Base-by-base conservation (phyloP, 2,888 invertebrate species). In the Lasioglossum pauxillum region DNA sequence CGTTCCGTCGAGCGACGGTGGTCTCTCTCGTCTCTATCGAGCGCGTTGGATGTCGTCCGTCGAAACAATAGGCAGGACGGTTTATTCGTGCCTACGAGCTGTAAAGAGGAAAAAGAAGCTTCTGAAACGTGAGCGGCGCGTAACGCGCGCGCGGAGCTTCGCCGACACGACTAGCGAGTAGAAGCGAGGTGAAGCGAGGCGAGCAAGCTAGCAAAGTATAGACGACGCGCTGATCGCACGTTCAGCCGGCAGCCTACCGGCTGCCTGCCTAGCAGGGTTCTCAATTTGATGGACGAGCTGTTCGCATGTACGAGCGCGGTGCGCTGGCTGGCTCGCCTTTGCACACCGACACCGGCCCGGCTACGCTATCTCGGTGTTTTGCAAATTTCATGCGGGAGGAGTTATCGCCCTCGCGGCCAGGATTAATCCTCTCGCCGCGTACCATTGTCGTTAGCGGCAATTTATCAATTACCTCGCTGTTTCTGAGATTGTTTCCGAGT, bases 271-370 rank as follows among this genome's bases (percentile, higher is more conserved):
- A 82, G 77, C 89, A 86, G 87, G 88, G 89, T 91, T 90, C 93
- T 89, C 93, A 90, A 92, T 94, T 95, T 95, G 95, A 95, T 95
- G 94, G 90, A 94, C 94, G 94, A 95, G 93, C 94, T 93, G 92
- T 94, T 94, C 93, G 94, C 94, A 94, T 94, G 94, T 94, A 93
- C 89, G 86, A 78, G 41, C 57, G 7, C 87, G 41, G 69, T 41
- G 35, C 64, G 76, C 83, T 23, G 69, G 74, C 85, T 83, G 74
- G 85, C 88, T 85, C 88, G 87, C 88, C 86, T 92, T 88, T 91
- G 89, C 92, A 90, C 91, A 91, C 83, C 90, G 89, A 85, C 91
- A 86, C 89, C 93, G 90, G 83, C 83, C 88, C 92, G 90, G 64
- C 57, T 89, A 90, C 93, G 91, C 92, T 93, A 94, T 93, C 93